Conservation (phyloP, 2,797 vertebrate genomes). For the Glossophaga mutica region DNA sequence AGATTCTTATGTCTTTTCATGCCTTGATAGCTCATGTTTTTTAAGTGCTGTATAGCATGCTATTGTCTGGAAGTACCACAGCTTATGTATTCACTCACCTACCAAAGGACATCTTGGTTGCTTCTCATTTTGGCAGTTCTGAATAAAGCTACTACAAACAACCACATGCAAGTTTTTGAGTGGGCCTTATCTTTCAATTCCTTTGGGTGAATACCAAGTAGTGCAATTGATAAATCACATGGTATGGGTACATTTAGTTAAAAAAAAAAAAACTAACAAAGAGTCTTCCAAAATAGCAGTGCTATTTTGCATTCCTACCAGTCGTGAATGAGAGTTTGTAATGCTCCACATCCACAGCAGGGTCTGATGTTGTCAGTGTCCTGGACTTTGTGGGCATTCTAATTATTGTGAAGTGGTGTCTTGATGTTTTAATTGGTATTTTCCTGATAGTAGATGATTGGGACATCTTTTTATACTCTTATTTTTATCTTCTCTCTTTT, state of each 20-base stretch:
- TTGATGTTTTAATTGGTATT: not conserved
- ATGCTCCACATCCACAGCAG: not conserved
- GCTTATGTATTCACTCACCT: not conserved
- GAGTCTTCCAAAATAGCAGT: not conserved
- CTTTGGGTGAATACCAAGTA: not conserved
- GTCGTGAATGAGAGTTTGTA: not conserved
- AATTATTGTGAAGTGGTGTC: not conserved
- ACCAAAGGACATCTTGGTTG: not conserved
- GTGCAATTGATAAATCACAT: not conserved
- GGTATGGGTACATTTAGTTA: not conserved
- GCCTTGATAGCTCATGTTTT: not conserved
- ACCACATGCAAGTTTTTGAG: not conserved
- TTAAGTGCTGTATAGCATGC: not conserved
- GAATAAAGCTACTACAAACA: not conserved
- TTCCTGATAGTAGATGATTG: not conserved
- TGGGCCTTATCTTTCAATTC: not conserved
- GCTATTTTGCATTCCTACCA: not conserved
- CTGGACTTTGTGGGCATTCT: not conserved
- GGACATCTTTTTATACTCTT: not conserved
- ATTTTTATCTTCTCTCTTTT: not conserved
- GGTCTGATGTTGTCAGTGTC: not conserved
- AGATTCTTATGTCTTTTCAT: not conserved
- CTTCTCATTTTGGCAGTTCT: not conserved
- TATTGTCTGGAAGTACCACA: not conserved
- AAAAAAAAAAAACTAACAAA: not conserved